phyloP scores from a whole-genome alignment of 2,888 invertebrate genomes.

The Acanthosoma haemorrhoidale region DNA sequence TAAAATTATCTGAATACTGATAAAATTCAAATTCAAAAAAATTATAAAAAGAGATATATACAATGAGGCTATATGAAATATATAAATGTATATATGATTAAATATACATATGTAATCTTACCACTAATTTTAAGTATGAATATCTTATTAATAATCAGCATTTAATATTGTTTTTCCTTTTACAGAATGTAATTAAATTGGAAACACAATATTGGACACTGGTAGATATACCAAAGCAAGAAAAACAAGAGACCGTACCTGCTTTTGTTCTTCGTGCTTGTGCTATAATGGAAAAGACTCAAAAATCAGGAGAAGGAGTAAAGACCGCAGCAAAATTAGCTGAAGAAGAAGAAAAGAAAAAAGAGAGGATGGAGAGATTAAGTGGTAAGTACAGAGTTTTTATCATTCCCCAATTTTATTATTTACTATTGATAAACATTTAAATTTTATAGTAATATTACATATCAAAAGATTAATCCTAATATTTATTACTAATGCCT shows the following conservation, averaged over 20 bases:
- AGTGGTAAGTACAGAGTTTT: conserved; percentile 59
- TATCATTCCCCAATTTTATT: background rate
- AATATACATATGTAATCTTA: background rate
- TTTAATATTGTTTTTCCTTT: conserved; percentile 40
- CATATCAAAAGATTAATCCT: too few species aligned
- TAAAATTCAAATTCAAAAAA: too few species aligned
- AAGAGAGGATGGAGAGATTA: conserved; percentile 78
- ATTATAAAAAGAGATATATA: too few species aligned
- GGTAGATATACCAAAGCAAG: conserved; percentile 88
- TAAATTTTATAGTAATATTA: too few species aligned
- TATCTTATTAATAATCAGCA: background rate
- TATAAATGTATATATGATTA: background rate
- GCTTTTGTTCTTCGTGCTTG: conserved; percentile 86
- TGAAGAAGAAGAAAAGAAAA: conserved; percentile 77
- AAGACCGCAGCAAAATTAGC: conserved; percentile 78
- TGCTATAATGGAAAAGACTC: conserved; percentile 86
- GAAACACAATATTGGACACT: conserved; percentile 92
- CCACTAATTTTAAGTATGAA: background rate
- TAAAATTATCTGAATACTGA: too few species aligned
- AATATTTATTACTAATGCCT: too few species aligned
- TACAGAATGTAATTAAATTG: conserved; percentile 79
- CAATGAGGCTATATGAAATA: too few species aligned
- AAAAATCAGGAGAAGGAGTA: conserved; percentile 82
- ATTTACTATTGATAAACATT: too few species aligned
- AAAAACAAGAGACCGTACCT: conserved; percentile 88